These are phyloP conservation scores for Babylonia areolata DNA, from an alignment of 1,140 invertebrate genomes.

Conservation along the genomic window DNA sequence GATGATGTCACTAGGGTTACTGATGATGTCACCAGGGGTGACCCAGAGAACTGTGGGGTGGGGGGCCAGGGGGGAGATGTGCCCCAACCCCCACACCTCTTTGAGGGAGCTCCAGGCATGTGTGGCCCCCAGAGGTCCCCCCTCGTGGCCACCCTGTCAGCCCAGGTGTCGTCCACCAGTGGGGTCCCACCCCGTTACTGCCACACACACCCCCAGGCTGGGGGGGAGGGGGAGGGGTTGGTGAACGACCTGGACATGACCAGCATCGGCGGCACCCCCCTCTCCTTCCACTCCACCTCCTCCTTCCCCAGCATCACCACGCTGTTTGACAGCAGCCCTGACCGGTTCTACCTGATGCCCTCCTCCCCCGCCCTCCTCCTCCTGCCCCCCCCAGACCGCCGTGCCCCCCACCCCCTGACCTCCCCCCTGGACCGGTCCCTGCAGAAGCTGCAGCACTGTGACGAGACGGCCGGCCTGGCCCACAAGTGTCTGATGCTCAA, in stretches of 20 bases:
- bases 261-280: neutral
- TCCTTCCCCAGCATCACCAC: neutral
- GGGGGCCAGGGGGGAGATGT: neutral
- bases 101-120: no score
- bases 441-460: neutral
- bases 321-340: slow-evolving; percentile 21
- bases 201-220: neutral
- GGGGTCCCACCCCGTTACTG: neutral
- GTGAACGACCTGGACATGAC: slow-evolving; percentile 13
- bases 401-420: neutral
- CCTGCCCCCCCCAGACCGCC: neutral
- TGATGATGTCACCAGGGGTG: no score
- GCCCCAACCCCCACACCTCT: neutral
- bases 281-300: slow-evolving; percentile 9
- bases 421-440: slow-evolving; percentile 4
- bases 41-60: no score
- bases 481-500: slow-evolving; percentile 66
- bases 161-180: neutral
- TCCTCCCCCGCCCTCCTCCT: neutral
- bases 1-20: no score
- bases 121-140: neutral
- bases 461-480: slow-evolving; percentile 52
- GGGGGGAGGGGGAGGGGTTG: neutral
- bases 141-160: neutral
- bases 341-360: slow-evolving; percentile 31